A percentile compares a stretch with the other conserved stretches of the same genome.
phyloP scores from a whole-genome alignment of 1,140 invertebrate species.

The Lordiphosa mommai region DNA sequence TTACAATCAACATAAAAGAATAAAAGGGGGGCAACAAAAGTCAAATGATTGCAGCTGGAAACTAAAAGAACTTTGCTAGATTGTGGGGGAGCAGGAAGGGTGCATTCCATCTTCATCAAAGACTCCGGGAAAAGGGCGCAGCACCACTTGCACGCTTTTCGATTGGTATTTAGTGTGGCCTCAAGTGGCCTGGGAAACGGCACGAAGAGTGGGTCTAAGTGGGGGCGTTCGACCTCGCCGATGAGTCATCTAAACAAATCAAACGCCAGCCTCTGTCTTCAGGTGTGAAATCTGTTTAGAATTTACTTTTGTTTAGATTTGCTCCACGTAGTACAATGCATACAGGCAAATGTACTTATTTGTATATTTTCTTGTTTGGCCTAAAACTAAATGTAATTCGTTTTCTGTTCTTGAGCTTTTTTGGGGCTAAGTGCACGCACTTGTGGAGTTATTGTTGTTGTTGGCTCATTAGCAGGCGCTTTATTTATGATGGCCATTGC shows the following conservation, averaged over 20 bases:
- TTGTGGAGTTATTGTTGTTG: constrained; percentile 40
- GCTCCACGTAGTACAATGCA: constrained; percentile 28
- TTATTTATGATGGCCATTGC: constrained; percentile 58
- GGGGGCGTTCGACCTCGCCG: constrained; percentile 37
- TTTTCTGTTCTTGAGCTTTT: constrained; percentile 52
- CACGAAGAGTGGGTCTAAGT: constrained; percentile 20
- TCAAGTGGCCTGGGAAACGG: constrained; percentile 72
- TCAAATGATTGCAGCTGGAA: constrained; percentile 66
- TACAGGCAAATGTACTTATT: constrained; percentile 4
- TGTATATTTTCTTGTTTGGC: constrained; percentile 43
- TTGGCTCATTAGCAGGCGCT: constrained; percentile 51
- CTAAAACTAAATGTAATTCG: constrained; percentile 52
- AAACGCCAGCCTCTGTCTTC: constrained; percentile 33
- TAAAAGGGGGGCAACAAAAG: constrained; percentile 41
- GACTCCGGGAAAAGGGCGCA: constrained; percentile 23
- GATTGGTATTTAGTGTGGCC: constrained; percentile 34
- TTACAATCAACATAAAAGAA: constrained; percentile 60
- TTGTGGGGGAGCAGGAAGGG: constrained; percentile 1
- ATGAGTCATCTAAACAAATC: constrained; percentile 71
- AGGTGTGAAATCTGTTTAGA: constrained; percentile 48
- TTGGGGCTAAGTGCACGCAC: constrained; percentile 62
- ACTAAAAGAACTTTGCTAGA: background rate
- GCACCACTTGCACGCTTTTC: constrained; percentile 40
- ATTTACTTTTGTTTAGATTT: constrained; percentile 69
- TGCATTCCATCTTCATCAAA: constrained; percentile 71